A percentile compares a stretch with the other conserved stretches of the same genome.
phyloP scores from a whole-genome alignment of 2,888 invertebrate genomes.

The Malachius bipustulatus region DNA sequence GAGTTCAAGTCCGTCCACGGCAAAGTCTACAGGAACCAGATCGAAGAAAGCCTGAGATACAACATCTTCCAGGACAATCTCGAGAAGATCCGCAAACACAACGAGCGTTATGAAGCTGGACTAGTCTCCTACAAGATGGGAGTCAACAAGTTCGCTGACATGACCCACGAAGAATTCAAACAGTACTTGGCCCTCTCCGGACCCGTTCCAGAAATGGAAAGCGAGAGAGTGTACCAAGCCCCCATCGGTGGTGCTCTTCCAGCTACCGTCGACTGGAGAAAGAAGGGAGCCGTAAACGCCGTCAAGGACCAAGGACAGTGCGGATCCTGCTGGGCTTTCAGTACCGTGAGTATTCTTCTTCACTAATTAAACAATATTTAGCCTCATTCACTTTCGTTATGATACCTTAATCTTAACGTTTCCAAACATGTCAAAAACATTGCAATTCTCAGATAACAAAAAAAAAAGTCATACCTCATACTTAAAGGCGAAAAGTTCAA shows the following conservation, averaged over 20 bases:
- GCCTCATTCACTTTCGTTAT: not conserved
- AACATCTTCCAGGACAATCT: conserved; percentile 13
- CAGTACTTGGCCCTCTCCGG: not conserved
- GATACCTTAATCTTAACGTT: no score
- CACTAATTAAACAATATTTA: not conserved
- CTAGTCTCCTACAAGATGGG: conserved; percentile 11
- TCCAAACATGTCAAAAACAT: no score
- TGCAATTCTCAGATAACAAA: no score
- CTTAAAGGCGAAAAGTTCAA: no score
- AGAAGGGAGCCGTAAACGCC: conserved; percentile 40
- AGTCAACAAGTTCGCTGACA: conserved; percentile 14
- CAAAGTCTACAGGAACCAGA: conserved; percentile 10
- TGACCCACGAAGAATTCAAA: conserved; percentile 13
- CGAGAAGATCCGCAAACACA: conserved; percentile 12
- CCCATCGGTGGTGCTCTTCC: conserved; percentile 29
- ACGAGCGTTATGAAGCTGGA: conserved; percentile 13
- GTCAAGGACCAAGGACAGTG: conserved; percentile 45
- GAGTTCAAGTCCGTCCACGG: conserved; percentile 8
- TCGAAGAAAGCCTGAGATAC: conserved; percentile 12
- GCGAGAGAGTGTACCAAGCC: not conserved
- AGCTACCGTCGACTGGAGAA: conserved; percentile 39
- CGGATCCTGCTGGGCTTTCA: conserved; percentile 53
- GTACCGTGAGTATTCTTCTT: conserved; percentile 35
- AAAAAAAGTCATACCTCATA: no score
- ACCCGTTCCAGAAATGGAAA: not conserved